Evolutionary conservation across 1,140 invertebrate genomes (phyloP), one percentile per base, ranked within the genome.

Genomic region (Zaprionus camerounensis): DNA sequence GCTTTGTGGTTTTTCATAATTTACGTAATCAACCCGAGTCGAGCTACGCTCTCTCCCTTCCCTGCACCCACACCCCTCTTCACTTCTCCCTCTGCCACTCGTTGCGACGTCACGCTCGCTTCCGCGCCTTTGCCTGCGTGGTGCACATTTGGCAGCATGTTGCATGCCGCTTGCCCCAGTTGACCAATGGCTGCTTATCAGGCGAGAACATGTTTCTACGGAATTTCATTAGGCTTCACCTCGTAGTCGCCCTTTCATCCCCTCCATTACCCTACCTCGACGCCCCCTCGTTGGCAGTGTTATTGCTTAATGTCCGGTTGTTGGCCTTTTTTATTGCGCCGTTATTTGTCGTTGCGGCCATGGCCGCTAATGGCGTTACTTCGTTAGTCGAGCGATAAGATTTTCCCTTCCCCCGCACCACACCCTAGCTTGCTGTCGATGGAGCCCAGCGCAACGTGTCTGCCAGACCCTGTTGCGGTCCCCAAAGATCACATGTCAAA

Each of bases 131-230:
- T 71, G 87, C 87, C 88, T 91, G 87, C 57, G 73, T 80, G 81
- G 81, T 87, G 81, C 78, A 91, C 87, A 91, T 91, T 91, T 91
- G 55, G 68, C 58, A 44, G 38, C 67, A 75, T 65, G 67, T 83
- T 79, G 87, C 75, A 81, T 88, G 82, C 77, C 71, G 51, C 57
- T 62, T 58, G 46, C 64, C 53, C 64, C 12, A 76, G 87, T 71
- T 91, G 88, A 91, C 91, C 90, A 91, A 91, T 92, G 90, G 80
- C 61, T 71, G 76, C 90, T 91, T 91, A 91, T 91, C 90, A 91
- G 90, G 90, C 90, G 90, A 91, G 85, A 91, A 90, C 90, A 91
- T 91, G 90, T 83, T 92, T 90, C 82, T 72, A 62, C 71, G 82
- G 82, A 91, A 91, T 91, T 91, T 91, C 85, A 91, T 91, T 91